Evolutionary conservation across 2,113 vertebrate genomes (phyloP), one percentile per base, ranked within the genome.

Genomic region (Chlorocebus sabaeus): DNA sequence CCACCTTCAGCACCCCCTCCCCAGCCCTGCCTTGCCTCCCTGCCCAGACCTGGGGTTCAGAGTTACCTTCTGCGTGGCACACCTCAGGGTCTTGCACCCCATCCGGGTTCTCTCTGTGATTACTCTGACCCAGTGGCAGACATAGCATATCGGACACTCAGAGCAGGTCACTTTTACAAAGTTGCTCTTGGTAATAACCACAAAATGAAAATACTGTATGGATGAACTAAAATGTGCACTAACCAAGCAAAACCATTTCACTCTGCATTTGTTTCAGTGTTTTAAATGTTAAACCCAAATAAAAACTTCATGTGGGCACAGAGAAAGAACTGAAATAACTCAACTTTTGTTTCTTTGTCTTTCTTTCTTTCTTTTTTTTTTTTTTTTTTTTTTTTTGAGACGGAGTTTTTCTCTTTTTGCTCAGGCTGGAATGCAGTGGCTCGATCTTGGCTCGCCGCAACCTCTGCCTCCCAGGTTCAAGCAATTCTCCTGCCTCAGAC

Each of bases 401-500:
- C 6, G 0, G 52, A 18, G 52, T 55, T 55, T 55, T 55, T 6
- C 18, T 20, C 52, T 55, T 55, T 55, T 55, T 55, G 52, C 52
- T 18, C 18, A 55, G 52, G 18, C 52, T 32, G 27, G 61, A 64
- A 30, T 64, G 27, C 27, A 32, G 13, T 64, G 61, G 27, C 61
- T 6, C 2, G 12, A 32, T 32, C 61, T 64, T 5, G 2, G 61
- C 61, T 64, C 5, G 14, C 27, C 0, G 0, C 12, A 64, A 32
- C 27, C 61, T 64, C 61, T 12, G 27, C 61, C 61, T 64, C 27
- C 61, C 30, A 13, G 27, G 61, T 64, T 64, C 61, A 64, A 64
- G 12, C 27, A 5, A 64, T 64, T 64, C 61, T 64, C 27, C 61
- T 32, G 61, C 27, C 61, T 64, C 61, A 64, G 27, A 30, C 61